phyloP scores from a whole-genome alignment of 2,797 vertebrate genomes.

The Pseudomugil tenellus region DNA sequence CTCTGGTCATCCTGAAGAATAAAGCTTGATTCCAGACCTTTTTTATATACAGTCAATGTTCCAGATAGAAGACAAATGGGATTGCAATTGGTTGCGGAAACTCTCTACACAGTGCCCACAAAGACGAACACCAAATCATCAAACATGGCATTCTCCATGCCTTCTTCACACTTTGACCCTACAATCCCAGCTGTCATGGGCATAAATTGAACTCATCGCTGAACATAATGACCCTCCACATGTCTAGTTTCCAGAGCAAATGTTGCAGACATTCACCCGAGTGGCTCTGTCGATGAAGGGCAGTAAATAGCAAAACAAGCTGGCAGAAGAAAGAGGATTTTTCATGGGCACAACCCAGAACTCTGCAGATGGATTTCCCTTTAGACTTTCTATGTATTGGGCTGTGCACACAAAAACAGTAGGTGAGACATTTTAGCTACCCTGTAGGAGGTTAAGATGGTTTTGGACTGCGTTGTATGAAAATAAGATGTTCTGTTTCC shows the following conservation, averaged over 20 bases:
- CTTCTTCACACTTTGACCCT: neutral
- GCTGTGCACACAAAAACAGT: constrained; percentile 1
- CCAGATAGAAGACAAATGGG: too few species aligned
- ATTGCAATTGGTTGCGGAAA: neutral
- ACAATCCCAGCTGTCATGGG: neutral
- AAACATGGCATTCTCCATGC: neutral
- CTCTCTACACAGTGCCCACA: neutral
- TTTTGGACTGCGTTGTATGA: constrained; percentile 41
- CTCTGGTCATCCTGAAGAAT: neutral
- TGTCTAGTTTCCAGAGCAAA: neutral
- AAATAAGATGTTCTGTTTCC: constrained; percentile 37
- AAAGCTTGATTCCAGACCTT: neutral
- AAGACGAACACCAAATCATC: too few species aligned
- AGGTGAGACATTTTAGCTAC: constrained; percentile 19
- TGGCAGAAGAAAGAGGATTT: neutral
- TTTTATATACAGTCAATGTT: too few species aligned
- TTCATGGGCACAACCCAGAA: neutral
- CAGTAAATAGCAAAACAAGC: neutral
- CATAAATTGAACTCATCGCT: neutral
- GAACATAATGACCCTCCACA: neutral
- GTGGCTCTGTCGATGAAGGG: neutral
- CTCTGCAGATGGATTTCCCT: neutral
- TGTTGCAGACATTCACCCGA: neutral
- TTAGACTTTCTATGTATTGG: neutral
- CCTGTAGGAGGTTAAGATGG: constrained; percentile 37